phyloP scores from a whole-genome alignment of 2,797 vertebrate species.

The Sphenodon punctatus region DNA sequence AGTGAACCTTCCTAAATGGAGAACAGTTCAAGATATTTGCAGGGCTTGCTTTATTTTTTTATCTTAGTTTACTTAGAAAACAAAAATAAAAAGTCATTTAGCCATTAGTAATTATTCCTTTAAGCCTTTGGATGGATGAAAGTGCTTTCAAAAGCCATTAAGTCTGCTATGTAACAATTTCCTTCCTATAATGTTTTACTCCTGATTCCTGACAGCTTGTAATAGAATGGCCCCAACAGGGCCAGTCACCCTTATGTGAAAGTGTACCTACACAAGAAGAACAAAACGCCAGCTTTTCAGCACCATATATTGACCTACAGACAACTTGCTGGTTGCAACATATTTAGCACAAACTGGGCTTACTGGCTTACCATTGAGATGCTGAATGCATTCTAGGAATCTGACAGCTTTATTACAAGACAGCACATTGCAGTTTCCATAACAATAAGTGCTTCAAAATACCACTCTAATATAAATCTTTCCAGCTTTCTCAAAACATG shows the following conservation, averaged over 20 bases:
- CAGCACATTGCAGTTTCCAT: too few relatives aligned
- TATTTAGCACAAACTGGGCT: background rate
- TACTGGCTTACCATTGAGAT: accelerated
- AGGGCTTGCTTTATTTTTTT: background rate
- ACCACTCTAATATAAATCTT: too few relatives aligned
- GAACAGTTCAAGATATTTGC: background rate
- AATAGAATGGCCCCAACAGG: background rate
- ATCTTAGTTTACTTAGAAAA: background rate
- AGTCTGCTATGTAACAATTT: background rate
- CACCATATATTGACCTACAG: background rate
- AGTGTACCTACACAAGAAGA: accelerated
- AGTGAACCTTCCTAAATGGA: background rate
- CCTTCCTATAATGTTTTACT: background rate
- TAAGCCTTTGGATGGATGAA: background rate
- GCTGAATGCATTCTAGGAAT: background rate
- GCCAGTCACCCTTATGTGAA: background rate
- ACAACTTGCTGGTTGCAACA: background rate
- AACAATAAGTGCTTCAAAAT: too few relatives aligned
- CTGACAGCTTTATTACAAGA: background rate
- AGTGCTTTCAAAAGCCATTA: background rate
- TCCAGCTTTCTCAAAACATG: too few relatives aligned
- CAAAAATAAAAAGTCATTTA: too few relatives aligned
- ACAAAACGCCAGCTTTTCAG: accelerated
- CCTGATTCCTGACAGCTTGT: background rate
- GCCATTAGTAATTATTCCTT: background rate